Conservation (phyloP, 2,888 invertebrate genomes). For the Lycophotia porphyrea region DNA sequence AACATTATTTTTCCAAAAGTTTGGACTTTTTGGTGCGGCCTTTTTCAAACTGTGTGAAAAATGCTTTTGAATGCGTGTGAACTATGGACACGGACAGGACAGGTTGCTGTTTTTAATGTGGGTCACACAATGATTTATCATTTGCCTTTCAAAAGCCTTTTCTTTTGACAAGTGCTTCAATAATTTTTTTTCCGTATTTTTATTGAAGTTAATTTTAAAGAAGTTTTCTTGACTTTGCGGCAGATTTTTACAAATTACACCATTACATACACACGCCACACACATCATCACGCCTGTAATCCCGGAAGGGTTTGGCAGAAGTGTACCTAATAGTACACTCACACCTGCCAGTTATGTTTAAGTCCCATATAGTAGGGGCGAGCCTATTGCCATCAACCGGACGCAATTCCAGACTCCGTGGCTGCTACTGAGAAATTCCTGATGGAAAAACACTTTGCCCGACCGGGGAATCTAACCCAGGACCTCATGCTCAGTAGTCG, state of each 20-base stretch:
- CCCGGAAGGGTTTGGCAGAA: too few species aligned
- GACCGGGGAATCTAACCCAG: too few species aligned
- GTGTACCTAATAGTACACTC: too few species aligned
- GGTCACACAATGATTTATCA: conserved; percentile 21
- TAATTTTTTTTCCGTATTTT: neutral
- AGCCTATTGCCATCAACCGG: too few species aligned
- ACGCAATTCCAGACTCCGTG: too few species aligned
- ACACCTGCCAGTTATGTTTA: too few species aligned
- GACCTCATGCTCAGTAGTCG: too few species aligned
- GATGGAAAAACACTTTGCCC: too few species aligned
- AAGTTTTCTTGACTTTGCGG: neutral
- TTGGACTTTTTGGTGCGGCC: conserved; percentile 52
- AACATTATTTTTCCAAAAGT: conserved; percentile 73
- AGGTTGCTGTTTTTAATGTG: conserved; percentile 25
- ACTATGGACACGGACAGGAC: conserved; percentile 9
- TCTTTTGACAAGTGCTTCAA: neutral
- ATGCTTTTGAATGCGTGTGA: conserved; percentile 52
- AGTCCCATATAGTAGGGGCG: too few species aligned
- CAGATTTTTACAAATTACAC: neutral
- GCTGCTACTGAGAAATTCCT: too few species aligned
- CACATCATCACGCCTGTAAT: too few species aligned
- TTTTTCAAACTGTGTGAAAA: conserved; percentile 59
- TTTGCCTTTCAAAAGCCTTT: conserved; percentile 28
- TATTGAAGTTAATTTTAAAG: neutral
- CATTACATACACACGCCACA: too few species aligned